Conservation (phyloP, 2,797 vertebrate species). For the Pangasius mekongensis region DNA sequence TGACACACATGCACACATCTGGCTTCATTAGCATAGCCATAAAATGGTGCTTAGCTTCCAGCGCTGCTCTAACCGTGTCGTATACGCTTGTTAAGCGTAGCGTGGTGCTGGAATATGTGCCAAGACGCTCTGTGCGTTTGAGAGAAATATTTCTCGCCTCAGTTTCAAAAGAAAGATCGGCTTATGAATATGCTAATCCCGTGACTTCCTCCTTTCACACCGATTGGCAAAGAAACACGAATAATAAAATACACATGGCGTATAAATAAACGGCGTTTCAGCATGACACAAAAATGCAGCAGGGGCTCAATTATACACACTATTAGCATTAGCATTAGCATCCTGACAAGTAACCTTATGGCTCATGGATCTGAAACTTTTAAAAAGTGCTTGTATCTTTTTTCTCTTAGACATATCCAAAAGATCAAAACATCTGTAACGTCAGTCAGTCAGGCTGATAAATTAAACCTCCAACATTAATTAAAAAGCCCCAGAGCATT, state of each 20-base stretch:
- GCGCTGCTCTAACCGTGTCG: constrained; percentile 8
- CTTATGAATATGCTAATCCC: constrained; percentile 21
- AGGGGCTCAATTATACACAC: neutral
- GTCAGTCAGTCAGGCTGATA: neutral
- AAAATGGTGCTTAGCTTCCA: constrained; percentile 33
- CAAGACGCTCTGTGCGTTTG: neutral
- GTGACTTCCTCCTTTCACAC: constrained; percentile 6
- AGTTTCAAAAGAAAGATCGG: neutral
- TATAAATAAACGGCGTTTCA: neutral
- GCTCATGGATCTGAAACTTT: neutral
- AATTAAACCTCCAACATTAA: neutral
- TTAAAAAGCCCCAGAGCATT: neutral
- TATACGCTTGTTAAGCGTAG: constrained; percentile 37
- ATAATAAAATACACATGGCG: neutral
- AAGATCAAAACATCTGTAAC: neutral
- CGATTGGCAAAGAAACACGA: neutral
- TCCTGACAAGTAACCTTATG: neutral
- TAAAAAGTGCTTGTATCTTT: neutral
- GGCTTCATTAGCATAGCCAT: constrained; percentile 31
- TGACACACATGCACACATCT: constrained; percentile 13
- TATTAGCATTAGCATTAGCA: constrained; percentile 18
- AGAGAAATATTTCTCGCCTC: constrained; percentile 7
- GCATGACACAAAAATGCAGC: neutral
- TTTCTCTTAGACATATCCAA: neutral
- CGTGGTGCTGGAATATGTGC: neutral